Conservation (phyloP, 2,797 vertebrate genomes). For the Eurystomus glaucurus region DNA sequence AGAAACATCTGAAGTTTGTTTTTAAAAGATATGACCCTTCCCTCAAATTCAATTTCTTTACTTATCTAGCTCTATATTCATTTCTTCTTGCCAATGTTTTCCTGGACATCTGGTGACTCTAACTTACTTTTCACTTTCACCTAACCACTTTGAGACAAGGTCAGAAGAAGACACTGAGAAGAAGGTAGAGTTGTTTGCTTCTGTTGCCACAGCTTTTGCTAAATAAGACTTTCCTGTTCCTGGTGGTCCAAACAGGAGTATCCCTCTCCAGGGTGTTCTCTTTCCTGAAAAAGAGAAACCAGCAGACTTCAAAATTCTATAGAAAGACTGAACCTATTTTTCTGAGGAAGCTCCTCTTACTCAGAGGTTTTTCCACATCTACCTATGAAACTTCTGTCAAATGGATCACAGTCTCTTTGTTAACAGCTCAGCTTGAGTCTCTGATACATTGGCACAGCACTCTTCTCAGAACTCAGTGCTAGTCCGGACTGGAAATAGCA, state of each 20-base stretch:
- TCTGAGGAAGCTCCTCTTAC: not conserved
- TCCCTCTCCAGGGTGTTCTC: slow-evolving; percentile 97
- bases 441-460: not conserved
- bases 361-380: not conserved
- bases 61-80: not conserved
- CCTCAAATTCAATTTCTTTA: not conserved
- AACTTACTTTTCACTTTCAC: slow-evolving; percentile 98
- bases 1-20: not conserved
- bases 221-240: slow-evolving; percentile 99
- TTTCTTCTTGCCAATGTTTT: not conserved
- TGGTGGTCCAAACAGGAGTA: slow-evolving; percentile 96
- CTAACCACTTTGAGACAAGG: slow-evolving; percentile 98
- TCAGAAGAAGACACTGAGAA: slow-evolving; percentile 98
- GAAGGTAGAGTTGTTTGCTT: slow-evolving; percentile 99
- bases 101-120: not conserved
- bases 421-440: not conserved
- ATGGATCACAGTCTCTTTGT: not conserved
- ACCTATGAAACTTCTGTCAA: not conserved
- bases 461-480: not conserved
- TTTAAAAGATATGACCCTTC: not conserved
- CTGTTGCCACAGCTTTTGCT: slow-evolving; percentile 98
- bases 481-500: not conserved
- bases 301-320: not conserved
- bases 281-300: slow-evolving; percentile 86
- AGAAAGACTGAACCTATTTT: not conserved